These are phyloP conservation scores for Oryctes rhinoceros DNA, from an alignment of 1,140 invertebrate species.

Conservation along the genomic window DNA sequence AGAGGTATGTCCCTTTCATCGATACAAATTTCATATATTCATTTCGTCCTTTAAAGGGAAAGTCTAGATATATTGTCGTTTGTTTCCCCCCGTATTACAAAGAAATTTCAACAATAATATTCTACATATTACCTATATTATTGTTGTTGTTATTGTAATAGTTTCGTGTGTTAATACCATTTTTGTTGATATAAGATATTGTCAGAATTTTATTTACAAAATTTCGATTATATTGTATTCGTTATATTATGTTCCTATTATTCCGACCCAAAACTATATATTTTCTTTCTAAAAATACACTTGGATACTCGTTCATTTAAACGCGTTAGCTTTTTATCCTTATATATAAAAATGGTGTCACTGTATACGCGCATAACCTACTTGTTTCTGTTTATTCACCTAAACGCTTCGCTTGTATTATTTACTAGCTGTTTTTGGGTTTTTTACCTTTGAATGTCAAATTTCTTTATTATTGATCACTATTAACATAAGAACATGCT, in stretches of 20 bases:
- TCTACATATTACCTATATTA: background rate
- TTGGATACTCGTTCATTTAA: background rate
- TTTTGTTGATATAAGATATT: conserved; percentile 20
- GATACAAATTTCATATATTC: too few species aligned
- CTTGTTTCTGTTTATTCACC: background rate
- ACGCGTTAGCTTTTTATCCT: background rate
- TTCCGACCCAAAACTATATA: background rate
- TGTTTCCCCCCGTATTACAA: background rate
- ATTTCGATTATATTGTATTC: background rate
- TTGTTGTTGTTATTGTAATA: background rate
- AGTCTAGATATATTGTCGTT: too few species aligned
- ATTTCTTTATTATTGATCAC: too few species aligned
- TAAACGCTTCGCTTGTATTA: too few species aligned
- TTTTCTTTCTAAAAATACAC: conserved; percentile 34
- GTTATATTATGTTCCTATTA: background rate
- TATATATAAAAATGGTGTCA: conserved; percentile 30
- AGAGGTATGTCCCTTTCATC: background rate
- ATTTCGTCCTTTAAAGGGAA: too few species aligned
- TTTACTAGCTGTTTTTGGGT: too few species aligned
- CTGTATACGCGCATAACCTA: conserved; percentile 14
- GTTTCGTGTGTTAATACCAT: background rate
- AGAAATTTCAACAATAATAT: background rate
- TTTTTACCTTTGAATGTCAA: too few species aligned
- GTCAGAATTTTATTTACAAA: conserved; percentile 8
- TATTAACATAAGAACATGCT: too few species aligned